These are phyloP conservation scores for Listronotus oregonensis DNA, from an alignment of 1,140 invertebrate species.

Conservation along the genomic window DNA sequence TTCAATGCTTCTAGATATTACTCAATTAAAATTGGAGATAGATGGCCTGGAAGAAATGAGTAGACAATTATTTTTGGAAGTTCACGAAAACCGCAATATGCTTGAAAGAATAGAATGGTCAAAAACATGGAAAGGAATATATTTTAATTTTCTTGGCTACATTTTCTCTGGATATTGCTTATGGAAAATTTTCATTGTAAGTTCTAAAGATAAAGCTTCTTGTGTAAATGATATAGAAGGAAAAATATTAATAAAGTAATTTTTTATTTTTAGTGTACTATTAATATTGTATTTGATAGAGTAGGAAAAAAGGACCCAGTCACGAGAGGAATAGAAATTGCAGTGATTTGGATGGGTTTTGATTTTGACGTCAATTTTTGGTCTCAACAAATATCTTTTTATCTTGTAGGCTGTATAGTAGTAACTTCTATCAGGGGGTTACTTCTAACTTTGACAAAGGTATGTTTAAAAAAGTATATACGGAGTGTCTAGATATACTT, in stretches of 20 bases:
- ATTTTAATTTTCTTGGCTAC: conserved; percentile 98
- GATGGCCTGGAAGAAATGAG: conserved; percentile 88
- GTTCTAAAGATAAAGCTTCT: conserved; percentile 49
- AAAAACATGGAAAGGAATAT: conserved; percentile 96
- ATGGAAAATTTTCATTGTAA: conserved; percentile 99
- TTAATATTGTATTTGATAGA: conserved; percentile 98
- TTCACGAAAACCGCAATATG: conserved; percentile 92
- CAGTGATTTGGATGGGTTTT: conserved; percentile 95
- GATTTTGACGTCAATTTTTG: conserved; percentile 97
- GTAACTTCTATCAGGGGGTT: conserved; percentile 97
- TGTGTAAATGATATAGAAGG: background rate
- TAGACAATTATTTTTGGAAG: conserved; percentile 93
- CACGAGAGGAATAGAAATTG: conserved; percentile 94
- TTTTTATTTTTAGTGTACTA: conserved; percentile 74
- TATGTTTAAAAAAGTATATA: conserved; percentile 54
- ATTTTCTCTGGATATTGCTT: conserved; percentile 99
- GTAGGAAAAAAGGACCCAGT: conserved; percentile 99
- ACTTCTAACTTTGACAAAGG: conserved; percentile 96
- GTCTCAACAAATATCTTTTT: conserved; percentile 98
- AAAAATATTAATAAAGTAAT: too few relatives aligned
- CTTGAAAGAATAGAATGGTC: conserved; percentile 93
- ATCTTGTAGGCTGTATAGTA: conserved; percentile 96
- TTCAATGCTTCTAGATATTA: conserved; percentile 71
- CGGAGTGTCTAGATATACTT: too few relatives aligned
- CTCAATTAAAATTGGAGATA: conserved; percentile 85